Evolutionary conservation across 2,888 invertebrate species (phyloP), one percentile per base, ranked within the genome.

Genomic region (Gymnoscelis rufifasciata): DNA sequence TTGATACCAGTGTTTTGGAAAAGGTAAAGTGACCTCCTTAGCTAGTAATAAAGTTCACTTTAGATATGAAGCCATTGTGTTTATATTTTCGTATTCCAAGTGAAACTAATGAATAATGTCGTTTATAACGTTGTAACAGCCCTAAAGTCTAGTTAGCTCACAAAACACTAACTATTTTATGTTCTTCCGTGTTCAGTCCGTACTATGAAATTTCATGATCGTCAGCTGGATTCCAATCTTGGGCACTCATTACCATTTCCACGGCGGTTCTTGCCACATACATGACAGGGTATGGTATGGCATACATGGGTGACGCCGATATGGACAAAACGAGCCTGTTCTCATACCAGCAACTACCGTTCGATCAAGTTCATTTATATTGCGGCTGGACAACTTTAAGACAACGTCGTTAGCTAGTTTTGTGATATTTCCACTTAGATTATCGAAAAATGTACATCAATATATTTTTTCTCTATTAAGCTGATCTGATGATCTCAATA

Each of bases 301-400:
- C 47, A 57, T 53, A 51, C 51, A 57, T 45, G 46, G 31, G 56
- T 54, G 47, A 48, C 53, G 51, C 72, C 54, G 64, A 68, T 75
- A 78, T 72, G 74, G 77, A 60, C 76, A 77, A 73, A 74, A 75
- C 76, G 64, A 69, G 72, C 62, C 62, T 52, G 57, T 64, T 64
- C 71, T 70, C 71, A 71, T 76, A 71, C 73, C 74, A 73, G 75
- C 74, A 60, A 54, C 61, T 66, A 64, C 67, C 63, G 68, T 63
- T 68, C 66, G 68, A 66, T 70, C 69, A 42, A 64, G 66, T 71
- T 78, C 72, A 74, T 77, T 78, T 75, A 74, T 77, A 73, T 76
- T 74, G 67, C 71, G 74, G 62, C 58, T 71, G 71, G 68, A 68
- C 69, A 64, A 66, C 64, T 62, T 57, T 56, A 57, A 60, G 54